These are phyloP conservation scores for Candidula unifasciata DNA, from an alignment of 2,888 invertebrate genomes.

Conservation along the genomic window DNA sequence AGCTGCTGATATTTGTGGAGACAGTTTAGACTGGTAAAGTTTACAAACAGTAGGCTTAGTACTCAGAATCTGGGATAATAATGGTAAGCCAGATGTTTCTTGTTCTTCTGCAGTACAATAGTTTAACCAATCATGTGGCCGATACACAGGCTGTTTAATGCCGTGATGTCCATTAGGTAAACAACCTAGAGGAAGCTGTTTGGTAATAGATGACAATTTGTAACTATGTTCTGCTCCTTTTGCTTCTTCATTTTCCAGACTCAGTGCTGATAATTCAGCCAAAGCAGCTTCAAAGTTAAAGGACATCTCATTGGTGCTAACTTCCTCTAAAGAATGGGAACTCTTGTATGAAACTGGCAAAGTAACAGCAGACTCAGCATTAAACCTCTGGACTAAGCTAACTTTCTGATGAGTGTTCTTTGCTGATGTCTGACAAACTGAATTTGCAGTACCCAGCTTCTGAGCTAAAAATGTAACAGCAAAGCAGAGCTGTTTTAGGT, in stretches of 20 bases:
- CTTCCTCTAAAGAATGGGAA: not conserved
- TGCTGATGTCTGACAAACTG: slow-evolving; percentile 9
- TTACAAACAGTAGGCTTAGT: not conserved
- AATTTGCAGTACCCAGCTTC: slow-evolving; percentile 32
- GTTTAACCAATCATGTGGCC: too few relatives aligned
- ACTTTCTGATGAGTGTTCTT: not conserved
- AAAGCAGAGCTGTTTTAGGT: slow-evolving; percentile 56
- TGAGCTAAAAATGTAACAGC: slow-evolving; percentile 46
- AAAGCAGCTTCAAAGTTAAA: not conserved
- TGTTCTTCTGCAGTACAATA: too few relatives aligned
- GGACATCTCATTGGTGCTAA: not conserved
- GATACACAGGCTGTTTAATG: not conserved
- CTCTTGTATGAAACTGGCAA: not conserved
- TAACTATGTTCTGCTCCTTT: not conserved
- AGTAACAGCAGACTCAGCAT: not conserved
- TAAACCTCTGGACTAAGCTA: not conserved
- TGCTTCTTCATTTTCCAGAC: not conserved
- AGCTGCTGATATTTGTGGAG: not conserved
- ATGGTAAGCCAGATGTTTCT: not conserved
- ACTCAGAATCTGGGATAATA: not conserved
- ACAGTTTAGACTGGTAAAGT: not conserved
- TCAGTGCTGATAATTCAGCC: not conserved
- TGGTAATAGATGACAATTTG: not conserved
- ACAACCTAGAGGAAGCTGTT: not conserved
- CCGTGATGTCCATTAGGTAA: not conserved